Conservation (phyloP, 2,113 vertebrate species). For the Varanus komodoensis region DNA sequence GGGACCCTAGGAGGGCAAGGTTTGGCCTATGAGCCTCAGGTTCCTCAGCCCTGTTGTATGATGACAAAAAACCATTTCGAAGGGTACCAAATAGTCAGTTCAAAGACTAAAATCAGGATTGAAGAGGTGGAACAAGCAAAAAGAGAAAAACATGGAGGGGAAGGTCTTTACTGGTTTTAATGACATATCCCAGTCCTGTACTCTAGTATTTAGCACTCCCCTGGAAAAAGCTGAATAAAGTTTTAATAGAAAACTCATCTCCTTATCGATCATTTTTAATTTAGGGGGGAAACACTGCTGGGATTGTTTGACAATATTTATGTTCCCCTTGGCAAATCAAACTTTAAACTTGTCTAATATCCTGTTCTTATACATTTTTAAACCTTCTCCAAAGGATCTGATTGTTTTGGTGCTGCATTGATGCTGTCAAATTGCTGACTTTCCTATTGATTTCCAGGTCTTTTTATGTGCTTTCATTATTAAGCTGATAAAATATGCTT, state of each 20-base stretch:
- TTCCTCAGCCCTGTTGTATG: no score
- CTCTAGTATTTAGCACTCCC: neutral
- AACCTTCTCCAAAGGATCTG: constrained; percentile 42
- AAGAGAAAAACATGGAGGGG: neutral
- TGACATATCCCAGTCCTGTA: neutral
- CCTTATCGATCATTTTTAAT: constrained; percentile 52
- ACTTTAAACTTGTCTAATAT: constrained; percentile 22
- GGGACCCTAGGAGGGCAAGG: no score
- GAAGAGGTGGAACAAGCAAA: neutral
- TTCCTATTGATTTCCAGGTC: constrained; percentile 48
- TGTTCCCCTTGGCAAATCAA: constrained; percentile 55
- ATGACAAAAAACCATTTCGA: no score
- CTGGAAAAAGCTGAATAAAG: neutral
- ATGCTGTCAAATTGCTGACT: constrained; percentile 42
- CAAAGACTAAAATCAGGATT: neutral
- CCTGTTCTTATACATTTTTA: constrained; percentile 36
- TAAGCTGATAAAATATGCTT: constrained; percentile 22
- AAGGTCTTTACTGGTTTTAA: neutral
- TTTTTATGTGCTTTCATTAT: constrained; percentile 16
- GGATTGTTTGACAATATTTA: constrained; percentile 39
- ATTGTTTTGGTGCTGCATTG: constrained; percentile 41
- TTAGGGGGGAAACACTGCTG: constrained; percentile 29
- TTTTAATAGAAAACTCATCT: neutral
- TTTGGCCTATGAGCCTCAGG: no score
- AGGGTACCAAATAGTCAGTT: no score